A percentile compares a stretch with the other conserved stretches of the same genome.
Evolutionary conservation across 2,797 vertebrate genomes (phyloP).

Genomic region (Pseudomugil gertrudae): DNA sequence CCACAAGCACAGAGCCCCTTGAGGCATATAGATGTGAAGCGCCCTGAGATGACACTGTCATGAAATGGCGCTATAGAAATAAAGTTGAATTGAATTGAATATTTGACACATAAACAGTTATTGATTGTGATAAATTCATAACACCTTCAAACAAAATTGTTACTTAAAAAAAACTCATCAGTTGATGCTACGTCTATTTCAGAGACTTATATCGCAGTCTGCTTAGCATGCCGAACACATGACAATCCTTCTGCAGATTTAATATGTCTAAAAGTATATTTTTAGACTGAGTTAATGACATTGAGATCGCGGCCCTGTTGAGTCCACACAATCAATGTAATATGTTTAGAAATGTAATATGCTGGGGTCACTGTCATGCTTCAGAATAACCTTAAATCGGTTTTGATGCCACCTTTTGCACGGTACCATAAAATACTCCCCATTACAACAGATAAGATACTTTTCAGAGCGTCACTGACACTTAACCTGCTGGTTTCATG

Average conservation of each 20-base stretch:
- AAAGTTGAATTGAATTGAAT: no score
- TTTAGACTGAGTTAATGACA: neutral
- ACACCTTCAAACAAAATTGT: neutral
- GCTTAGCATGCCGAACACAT: neutral
- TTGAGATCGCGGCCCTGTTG: neutral
- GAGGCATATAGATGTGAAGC: no score
- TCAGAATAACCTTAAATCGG: slow-evolving; percentile 2
- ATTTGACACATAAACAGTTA: no score
- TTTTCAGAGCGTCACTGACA: neutral
- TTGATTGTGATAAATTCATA: slow-evolving; percentile 4
- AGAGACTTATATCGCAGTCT: no score
- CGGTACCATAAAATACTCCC: neutral
- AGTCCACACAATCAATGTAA: slow-evolving; percentile 8
- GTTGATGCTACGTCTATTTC: neutral
- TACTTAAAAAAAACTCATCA: slow-evolving; percentile 13
- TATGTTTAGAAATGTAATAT: slow-evolving; percentile 4
- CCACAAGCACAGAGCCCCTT: slow-evolving; percentile 12
- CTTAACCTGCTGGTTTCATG: neutral
- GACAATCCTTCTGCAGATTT: slow-evolving; percentile 2
- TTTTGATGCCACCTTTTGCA: neutral
- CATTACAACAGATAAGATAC: neutral
- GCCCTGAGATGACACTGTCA: no score
- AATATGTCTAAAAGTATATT: neutral
- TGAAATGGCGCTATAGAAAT: no score
- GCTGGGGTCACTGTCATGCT: neutral